A percentile compares a stretch with the other conserved stretches of the same genome.
These are phyloP conservation scores for Fukomys damarensis DNA, from an alignment of 2,113 vertebrate species.

Conservation along the genomic window DNA sequence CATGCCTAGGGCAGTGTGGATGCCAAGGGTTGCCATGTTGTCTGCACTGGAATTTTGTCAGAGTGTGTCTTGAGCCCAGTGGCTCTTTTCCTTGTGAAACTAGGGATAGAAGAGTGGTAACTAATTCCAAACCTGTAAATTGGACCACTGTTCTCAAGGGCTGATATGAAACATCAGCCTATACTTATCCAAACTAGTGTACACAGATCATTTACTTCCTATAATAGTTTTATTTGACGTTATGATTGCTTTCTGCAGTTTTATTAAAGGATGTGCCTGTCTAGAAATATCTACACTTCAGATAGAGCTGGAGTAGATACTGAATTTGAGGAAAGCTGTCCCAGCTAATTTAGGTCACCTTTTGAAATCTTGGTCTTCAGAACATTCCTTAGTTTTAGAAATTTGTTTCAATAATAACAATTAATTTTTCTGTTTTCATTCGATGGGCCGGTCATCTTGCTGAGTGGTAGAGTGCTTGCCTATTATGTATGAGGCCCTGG, in stretches of 20 bases:
- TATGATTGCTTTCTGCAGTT: neutral
- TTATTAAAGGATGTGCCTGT: neutral
- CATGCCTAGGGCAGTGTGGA: neutral
- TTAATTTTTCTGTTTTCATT: neutral
- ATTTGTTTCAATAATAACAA: neutral
- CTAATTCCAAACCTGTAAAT: neutral
- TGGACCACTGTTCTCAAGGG: neutral
- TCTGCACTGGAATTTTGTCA: neutral
- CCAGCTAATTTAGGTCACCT: neutral
- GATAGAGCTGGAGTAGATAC: neutral
- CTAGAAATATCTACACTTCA: neutral
- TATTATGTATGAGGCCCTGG: neutral
- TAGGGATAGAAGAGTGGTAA: neutral
- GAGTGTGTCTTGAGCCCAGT: neutral
- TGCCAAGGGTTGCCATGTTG: neutral
- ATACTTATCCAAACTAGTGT: accelerated
- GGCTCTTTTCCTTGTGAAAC: neutral
- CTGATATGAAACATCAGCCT: neutral
- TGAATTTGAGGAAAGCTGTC: neutral
- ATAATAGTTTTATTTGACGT: neutral
- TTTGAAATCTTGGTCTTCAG: neutral
- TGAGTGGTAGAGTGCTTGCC: neutral
- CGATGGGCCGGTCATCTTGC: neutral
- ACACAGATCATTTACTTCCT: neutral
- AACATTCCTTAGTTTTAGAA: neutral